These are phyloP conservation scores for Sebastes kiyomatsui DNA, from an alignment of 2,797 vertebrate species.

Conservation along the genomic window DNA sequence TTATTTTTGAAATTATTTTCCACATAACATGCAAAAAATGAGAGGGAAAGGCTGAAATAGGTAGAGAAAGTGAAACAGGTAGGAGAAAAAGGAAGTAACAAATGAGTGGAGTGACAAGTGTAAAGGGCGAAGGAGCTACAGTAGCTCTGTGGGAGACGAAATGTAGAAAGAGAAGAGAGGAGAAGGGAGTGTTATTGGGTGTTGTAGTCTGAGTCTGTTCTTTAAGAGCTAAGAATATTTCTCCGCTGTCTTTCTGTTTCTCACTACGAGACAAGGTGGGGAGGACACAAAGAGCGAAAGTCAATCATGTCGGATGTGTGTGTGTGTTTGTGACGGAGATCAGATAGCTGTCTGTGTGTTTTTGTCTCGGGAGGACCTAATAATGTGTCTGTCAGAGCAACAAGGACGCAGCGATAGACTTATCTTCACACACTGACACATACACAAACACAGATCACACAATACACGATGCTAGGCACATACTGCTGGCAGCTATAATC, in stretches of 20 bases:
- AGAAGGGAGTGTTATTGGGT: constrained; percentile 13
- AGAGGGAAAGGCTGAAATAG: background rate
- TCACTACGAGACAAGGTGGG: constrained; percentile 25
- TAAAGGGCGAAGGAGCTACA: background rate
- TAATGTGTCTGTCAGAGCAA: constrained; percentile 62
- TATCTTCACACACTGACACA: constrained; percentile 38
- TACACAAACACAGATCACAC: constrained; percentile 8
- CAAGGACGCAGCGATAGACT: constrained; percentile 53
- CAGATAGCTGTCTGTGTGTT: constrained; percentile 46
- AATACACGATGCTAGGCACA: background rate
- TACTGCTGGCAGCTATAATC: constrained; percentile 3
- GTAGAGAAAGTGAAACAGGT: constrained; percentile 15
- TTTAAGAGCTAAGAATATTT: constrained; percentile 49
- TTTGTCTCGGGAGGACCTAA: constrained; percentile 55
- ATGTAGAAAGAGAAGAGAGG: background rate
- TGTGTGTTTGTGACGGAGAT: constrained; percentile 17
- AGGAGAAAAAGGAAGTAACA: background rate
- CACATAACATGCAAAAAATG: background rate
- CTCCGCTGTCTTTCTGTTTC: background rate
- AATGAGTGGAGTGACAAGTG: constrained; percentile 4
- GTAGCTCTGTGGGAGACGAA: background rate
- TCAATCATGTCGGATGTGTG: constrained; percentile 47
- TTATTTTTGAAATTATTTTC: constrained; percentile 18
- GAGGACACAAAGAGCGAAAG: constrained; percentile 40
- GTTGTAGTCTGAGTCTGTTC: constrained; percentile 20